Evolutionary conservation across 2,113 vertebrate species (phyloP).

Genomic region (Oxyura jamaicensis): DNA sequence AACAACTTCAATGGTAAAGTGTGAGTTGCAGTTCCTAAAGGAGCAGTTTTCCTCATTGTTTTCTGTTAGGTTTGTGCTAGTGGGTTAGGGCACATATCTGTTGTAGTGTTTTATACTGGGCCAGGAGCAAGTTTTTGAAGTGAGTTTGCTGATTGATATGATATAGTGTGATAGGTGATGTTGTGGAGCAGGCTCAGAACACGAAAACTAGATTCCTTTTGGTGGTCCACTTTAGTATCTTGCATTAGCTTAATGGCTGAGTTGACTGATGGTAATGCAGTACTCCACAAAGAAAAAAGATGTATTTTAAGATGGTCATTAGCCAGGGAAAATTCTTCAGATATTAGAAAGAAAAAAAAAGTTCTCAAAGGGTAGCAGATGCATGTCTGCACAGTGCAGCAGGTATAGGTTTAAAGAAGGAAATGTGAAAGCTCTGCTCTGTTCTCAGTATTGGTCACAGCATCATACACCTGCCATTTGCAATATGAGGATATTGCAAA

Average conservation of each 20-base stretch:
- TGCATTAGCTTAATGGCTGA: background rate
- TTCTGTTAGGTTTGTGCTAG: background rate
- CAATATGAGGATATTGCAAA: background rate
- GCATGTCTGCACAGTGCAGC: background rate
- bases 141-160: background rate
- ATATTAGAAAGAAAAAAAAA: background rate
- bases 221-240: background rate
- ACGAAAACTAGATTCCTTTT: background rate
- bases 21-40: background rate
- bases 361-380: accelerated
- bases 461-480: background rate
- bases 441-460: background rate
- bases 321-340: background rate
- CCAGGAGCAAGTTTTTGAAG: background rate
- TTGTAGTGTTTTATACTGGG: background rate
- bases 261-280: background rate
- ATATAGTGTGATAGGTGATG: background rate
- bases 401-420: background rate
- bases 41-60: background rate
- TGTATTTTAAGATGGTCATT: background rate
- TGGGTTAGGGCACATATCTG: background rate
- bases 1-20: background rate
- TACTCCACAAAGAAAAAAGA: background rate
- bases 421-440: background rate
- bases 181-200: background rate